Percentiles rank a stretch among this genome's conserved stretches.
Evolutionary conservation across 2,797 vertebrate genomes (phyloP).

Genomic region (Phalanger gymnotis): DNA sequence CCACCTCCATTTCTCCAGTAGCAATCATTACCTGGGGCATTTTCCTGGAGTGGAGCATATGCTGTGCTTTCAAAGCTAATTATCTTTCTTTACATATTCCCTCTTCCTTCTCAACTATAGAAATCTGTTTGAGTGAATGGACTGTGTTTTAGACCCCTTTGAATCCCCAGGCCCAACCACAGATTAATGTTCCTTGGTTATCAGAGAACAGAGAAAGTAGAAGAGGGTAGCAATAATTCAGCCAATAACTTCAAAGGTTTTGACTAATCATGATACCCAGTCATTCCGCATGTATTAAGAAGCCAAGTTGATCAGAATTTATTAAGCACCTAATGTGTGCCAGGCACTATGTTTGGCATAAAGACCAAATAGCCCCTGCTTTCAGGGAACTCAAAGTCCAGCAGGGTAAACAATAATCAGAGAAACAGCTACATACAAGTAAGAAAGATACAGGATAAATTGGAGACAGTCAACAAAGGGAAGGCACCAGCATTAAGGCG

Average conservation of each 20-base stretch:
- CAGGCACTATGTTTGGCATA: neutral
- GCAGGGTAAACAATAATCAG: neutral
- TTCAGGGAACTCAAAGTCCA: neutral
- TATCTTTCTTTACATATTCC: neutral
- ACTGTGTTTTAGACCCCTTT: neutral
- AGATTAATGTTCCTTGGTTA: neutral
- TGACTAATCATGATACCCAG: slow-evolving; percentile 47
- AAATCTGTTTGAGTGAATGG: neutral
- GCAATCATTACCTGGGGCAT: neutral
- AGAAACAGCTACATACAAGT: neutral
- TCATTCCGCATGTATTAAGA: neutral
- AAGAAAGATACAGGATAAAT: neutral
- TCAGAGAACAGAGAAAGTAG: neutral
- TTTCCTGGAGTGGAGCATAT: neutral
- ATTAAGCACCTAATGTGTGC: neutral
- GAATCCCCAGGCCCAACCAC: neutral
- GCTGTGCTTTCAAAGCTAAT: neutral
- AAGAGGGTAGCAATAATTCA: slow-evolving; percentile 16
- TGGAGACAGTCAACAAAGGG: neutral
- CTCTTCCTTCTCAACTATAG: neutral
- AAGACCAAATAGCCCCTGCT: neutral
- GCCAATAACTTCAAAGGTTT: slow-evolving; percentile 49
- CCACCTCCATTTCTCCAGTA: neutral
- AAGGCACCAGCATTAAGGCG: neutral
- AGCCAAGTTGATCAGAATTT: neutral